Base-by-base conservation (phyloP, 2,888 invertebrate genomes). In the Tinea trinotella region DNA sequence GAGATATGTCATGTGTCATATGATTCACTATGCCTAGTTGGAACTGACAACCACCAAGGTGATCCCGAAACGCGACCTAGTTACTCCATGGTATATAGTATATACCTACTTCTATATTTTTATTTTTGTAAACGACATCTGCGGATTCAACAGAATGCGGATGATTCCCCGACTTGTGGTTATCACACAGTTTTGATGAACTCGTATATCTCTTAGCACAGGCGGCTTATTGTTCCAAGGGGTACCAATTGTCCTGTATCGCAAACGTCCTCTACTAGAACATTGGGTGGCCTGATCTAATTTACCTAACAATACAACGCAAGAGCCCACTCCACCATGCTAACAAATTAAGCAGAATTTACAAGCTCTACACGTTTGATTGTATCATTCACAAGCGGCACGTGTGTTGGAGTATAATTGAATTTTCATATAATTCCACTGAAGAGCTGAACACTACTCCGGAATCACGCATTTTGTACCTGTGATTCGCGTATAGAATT, bases 261-360 rank as follows among this genome's bases (percentile, higher is more conserved):
- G 17, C 40, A 40, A 13, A 20, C 19, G 20, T 18, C 19, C 48
- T 48, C n/a, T n/a, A 13, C 48, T 17, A 65, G 71, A 79, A 82
- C 81, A 83, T 81, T 76, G 78, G 76, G 64, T 58, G 50, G 68
- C 67, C 77, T 76, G 81, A 83, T 81, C 80, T 83, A 82, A 82
- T 83, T 83, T 82, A 81, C 74, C 72, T 75, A 76, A 83, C 82
- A 82, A 81, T 81, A 80, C 46, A 46, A 17, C 46, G n/a, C n/a
- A 46, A 19, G 46, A 46, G 17, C 46, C 9, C 46, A 46, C 46
- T 46, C 17, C 18, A 46, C 18, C 19, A 46, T 19, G 46, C 46
- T 19, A 46, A 46, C 46, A 46, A 46, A 46, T 46, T 46, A 46
- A 46, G 46, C 46, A 19, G 46, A 46, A 17, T 46, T 46, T 46